Evolutionary conservation across 2,888 invertebrate species (phyloP).

Genomic region (Caenorhabditis afra): DNA sequence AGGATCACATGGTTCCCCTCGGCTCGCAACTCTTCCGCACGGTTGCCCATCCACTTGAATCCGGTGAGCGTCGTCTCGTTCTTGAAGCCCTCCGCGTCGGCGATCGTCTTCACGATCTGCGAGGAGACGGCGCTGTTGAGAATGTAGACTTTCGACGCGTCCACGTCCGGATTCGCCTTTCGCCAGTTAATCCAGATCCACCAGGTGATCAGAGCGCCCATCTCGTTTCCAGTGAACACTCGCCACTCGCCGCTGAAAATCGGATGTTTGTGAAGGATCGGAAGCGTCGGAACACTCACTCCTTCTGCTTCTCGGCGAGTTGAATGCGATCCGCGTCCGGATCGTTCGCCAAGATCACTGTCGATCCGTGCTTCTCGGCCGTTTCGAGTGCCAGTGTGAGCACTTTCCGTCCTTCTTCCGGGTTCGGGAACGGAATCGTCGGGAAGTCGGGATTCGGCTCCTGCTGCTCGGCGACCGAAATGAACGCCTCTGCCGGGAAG

Average conservation of each 20-base stretch:
- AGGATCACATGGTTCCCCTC: conserved; percentile 89
- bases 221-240: conserved; percentile 94
- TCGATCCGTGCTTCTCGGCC: conserved; percentile 86
- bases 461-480: conserved; percentile 84
- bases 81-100: conserved; percentile 85
- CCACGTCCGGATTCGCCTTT: conserved; percentile 78
- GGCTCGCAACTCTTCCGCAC: conserved; percentile 86
- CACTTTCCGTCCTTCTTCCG: conserved; percentile 88
- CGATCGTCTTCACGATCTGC: conserved; percentile 91
- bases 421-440: conserved; percentile 97
- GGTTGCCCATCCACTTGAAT: conserved; percentile 99
- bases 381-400: conserved; percentile 87
- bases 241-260: conserved; percentile 87
- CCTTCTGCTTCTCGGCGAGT: conserved; percentile 88
- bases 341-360: conserved; percentile 94
- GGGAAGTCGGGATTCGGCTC: conserved; percentile 96
- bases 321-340: conserved; percentile 98
- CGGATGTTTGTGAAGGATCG: too few relatives aligned
- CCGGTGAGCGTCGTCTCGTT: conserved; percentile 92
- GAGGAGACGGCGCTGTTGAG: conserved; percentile 96
- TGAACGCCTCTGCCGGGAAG: conserved; percentile 82
- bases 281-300: too few relatives aligned
- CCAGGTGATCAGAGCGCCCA: conserved; percentile 94
- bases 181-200: conserved; percentile 87
- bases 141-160: conserved; percentile 86